Evolutionary conservation across 2,888 invertebrate genomes (phyloP).

Genomic region (Eilema caniola): DNA sequence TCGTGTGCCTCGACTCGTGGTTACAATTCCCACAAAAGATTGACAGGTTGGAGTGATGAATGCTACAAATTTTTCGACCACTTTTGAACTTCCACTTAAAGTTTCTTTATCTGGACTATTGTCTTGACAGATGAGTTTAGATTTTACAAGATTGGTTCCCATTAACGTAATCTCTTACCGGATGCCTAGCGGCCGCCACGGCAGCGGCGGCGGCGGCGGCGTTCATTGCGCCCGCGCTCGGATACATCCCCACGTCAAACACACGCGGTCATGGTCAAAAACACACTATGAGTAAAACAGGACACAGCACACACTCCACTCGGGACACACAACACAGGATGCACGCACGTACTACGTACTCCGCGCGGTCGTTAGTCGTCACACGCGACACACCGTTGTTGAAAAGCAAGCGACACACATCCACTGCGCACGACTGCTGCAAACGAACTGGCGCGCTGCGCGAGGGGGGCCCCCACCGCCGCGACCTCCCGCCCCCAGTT

Average conservation of each 20-base stretch:
- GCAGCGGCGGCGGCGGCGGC: conserved; percentile 94
- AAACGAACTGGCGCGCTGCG: conserved; percentile 73
- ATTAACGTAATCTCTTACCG: conserved; percentile 87
- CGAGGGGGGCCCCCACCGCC: conserved; percentile 65
- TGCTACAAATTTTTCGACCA: neutral
- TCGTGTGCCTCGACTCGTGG: neutral
- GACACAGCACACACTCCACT: conserved; percentile 82
- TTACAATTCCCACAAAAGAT: neutral
- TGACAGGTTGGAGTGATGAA: neutral
- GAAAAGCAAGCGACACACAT: conserved; percentile 57
- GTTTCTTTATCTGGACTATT: neutral
- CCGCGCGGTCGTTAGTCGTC: conserved; percentile 66
- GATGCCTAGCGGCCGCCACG: conserved; percentile 94
- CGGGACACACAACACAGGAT: conserved; percentile 72
- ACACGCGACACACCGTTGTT: conserved; percentile 72
- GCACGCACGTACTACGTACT: conserved; percentile 66
- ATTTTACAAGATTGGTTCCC: neutral
- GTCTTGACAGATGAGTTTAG: neutral
- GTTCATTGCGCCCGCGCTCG: conserved; percentile 94
- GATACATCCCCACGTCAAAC: conserved; percentile 92
- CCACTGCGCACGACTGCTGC: conserved; percentile 61
- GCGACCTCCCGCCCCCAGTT: conserved; percentile 62
- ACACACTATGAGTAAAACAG: conserved; percentile 69
- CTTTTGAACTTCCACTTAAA: neutral
- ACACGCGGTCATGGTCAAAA: conserved; percentile 78